A percentile compares a stretch with the other conserved stretches of the same genome.
phyloP scores from a whole-genome alignment of 2,888 invertebrate genomes.

The Muscina levida region DNA sequence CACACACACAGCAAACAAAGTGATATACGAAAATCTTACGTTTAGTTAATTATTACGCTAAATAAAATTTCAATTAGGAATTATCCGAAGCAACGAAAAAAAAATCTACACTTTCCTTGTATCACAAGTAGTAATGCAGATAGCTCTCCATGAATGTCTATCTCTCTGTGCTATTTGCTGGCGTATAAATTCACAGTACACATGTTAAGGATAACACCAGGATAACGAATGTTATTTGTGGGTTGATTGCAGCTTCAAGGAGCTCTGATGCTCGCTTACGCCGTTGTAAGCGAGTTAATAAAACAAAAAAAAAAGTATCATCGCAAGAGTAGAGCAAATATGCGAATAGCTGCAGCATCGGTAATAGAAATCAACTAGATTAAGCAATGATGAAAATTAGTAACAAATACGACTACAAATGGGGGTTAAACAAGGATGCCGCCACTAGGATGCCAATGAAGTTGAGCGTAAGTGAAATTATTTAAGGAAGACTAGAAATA shows the following conservation, averaged over 20 bases:
- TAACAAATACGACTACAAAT: slow-evolving; percentile 54
- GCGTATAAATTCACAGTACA: slow-evolving; percentile 34
- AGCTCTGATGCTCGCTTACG: slow-evolving; percentile 12
- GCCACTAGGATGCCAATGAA: neutral
- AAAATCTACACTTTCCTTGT: slow-evolving; percentile 14
- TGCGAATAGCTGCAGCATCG: slow-evolving; percentile 1
- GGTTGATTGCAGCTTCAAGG: slow-evolving; percentile 26
- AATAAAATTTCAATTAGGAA: slow-evolving; percentile 66
- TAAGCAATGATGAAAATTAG: slow-evolving; percentile 44
- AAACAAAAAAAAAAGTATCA: too few species aligned
- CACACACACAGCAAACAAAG: neutral
- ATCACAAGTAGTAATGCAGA: neutral
- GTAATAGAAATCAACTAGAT: slow-evolving; percentile 34
- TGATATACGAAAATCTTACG: slow-evolving; percentile 48
- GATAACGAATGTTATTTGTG: slow-evolving; percentile 47
- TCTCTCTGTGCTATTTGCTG: neutral
- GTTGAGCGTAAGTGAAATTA: neutral
- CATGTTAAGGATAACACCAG: slow-evolving; percentile 63
- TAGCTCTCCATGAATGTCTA: neutral
- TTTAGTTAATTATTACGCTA: slow-evolving; percentile 67
- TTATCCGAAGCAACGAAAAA: neutral
- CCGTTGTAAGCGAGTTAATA: slow-evolving; percentile 43
- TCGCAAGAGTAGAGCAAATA: neutral
- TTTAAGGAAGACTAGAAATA: slow-evolving; percentile 30
- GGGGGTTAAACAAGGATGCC: slow-evolving; percentile 33